phyloP scores from a whole-genome alignment of 1,140 invertebrate genomes.

The Hycleus cichorii region DNA sequence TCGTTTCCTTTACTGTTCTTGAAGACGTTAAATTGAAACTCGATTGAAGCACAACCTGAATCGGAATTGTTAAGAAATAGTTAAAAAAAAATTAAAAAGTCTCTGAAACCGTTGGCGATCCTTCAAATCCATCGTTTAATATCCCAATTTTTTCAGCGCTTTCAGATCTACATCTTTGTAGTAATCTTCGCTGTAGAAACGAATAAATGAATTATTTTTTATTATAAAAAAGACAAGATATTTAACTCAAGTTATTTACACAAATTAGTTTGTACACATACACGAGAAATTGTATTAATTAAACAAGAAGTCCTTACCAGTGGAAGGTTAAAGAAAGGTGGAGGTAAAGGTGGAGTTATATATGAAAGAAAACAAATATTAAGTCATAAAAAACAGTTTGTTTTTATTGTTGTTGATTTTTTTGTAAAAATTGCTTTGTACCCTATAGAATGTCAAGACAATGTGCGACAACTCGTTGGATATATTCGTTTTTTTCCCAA shows the following conservation, averaged over 20 bases:
- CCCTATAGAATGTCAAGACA: constrained; percentile 5
- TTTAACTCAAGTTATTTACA: constrained; percentile 5
- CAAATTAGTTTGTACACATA: neutral
- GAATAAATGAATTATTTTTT: constrained; percentile 8
- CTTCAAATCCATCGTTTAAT: constrained; percentile 37
- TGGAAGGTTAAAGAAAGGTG: neutral
- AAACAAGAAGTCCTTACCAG: constrained; percentile 6
- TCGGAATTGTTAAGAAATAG: too few relatives aligned
- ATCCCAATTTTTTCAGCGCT: constrained; percentile 70
- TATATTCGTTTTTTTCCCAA: neutral
- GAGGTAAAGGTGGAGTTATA: neutral
- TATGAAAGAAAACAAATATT: neutral
- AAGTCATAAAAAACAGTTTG: constrained; percentile 11
- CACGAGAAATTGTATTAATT: neutral
- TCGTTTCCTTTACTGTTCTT: too few relatives aligned
- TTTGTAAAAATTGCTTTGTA: constrained; percentile 12
- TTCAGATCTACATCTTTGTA: constrained; percentile 77
- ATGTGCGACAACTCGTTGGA: neutral
- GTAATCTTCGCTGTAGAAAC: constrained; percentile 65
- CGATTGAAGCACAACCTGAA: too few relatives aligned
- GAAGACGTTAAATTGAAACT: too few relatives aligned
- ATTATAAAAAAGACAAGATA: neutral
- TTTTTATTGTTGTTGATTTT: neutral
- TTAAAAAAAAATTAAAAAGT: too few relatives aligned
- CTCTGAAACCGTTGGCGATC: too few relatives aligned